Evolutionary conservation across 2,797 vertebrate genomes (phyloP), one percentile per base, ranked within the genome.

Genomic region (Neomorphus geoffroyi): DNA sequence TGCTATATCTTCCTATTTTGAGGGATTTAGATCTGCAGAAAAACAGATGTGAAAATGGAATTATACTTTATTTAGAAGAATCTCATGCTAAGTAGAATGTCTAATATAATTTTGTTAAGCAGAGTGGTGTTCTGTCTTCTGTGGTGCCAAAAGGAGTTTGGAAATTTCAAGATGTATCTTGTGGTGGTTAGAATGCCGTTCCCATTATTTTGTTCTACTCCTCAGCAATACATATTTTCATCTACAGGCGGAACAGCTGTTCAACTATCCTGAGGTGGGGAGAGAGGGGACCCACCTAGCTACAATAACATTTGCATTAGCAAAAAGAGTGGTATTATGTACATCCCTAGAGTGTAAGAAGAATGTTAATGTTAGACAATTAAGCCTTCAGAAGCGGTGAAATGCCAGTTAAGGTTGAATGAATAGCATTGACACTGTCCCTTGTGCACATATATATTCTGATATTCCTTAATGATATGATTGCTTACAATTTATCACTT

Each of bases 361-460:
- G 10, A 70, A 66, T 41, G 48, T 53, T 92, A 70, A 94, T 86
- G 82, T 53, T 70, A 48, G 86, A 77, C 56, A 73, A 53, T 95
- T 83, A 93, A 84, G 54, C 65, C 28, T 81, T 86, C 73, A 72
- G 58, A 84, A 93, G 51, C 16, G 4, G 21, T 75, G 56, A 95
- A 93, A 92, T 90, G 33, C 51, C 73, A 57, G 43, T 80, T 94
- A 88, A 82, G 56, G 78, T 73, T 88, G 80, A 90, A 10, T 70
- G 24, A 60, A 33, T 60, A 64, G 43, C 7, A 11, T 77, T 91
- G 90, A 70, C 37, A 65, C 51, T 88, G 62, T 62, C 78, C 60
- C 24, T 82, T 73, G 74, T 80, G 83, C 78, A 51, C 18, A 17
- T 46, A 23, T 28, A 41, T 62, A 24, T 82, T 67, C 73, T 71